Percentiles rank a stretch among this genome's conserved stretches.
These are phyloP conservation scores for Diabrotica balteata DNA, from an alignment of 2,888 invertebrate genomes.

Conservation along the genomic window DNA sequence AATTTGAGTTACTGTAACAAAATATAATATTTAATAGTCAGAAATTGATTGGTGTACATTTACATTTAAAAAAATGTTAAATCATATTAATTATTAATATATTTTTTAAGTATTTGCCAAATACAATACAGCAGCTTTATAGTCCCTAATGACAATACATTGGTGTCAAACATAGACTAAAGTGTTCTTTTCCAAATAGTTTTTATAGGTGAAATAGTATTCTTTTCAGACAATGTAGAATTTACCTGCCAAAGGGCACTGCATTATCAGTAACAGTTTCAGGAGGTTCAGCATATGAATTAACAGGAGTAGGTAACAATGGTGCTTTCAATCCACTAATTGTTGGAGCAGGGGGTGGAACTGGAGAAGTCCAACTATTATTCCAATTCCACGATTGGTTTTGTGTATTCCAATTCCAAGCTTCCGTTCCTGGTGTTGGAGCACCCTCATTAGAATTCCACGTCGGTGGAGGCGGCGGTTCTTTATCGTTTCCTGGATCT, in stretches of 20 bases:
- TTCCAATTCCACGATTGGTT: slow-evolving; percentile 60
- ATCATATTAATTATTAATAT: background rate
- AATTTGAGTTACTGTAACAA: slow-evolving; percentile 12
- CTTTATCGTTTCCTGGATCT: slow-evolving; percentile 83
- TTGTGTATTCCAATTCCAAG: slow-evolving; percentile 58
- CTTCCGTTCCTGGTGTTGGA: slow-evolving; percentile 45
- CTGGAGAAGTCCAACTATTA: slow-evolving; percentile 54
- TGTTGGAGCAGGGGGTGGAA: slow-evolving; percentile 45
- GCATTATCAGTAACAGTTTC: slow-evolving; percentile 49
- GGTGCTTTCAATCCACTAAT: slow-evolving; percentile 49
- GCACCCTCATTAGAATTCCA: slow-evolving; percentile 57
- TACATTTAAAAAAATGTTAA: too few relatives aligned
- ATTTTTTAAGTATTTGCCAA: background rate
- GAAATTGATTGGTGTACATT: too few relatives aligned
- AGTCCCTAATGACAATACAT: too few relatives aligned
- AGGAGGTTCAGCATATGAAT: slow-evolving; percentile 47
- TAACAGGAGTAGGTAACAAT: slow-evolving; percentile 56
- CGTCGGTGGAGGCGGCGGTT: slow-evolving; percentile 59
- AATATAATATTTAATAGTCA: background rate
- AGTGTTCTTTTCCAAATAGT: too few relatives aligned
- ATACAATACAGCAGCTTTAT: too few relatives aligned
- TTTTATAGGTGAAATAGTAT: too few relatives aligned
- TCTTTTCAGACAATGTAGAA: too few relatives aligned
- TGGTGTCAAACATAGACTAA: too few relatives aligned
- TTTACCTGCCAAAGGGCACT: slow-evolving; percentile 43